Conservation (phyloP, 2,888 invertebrate species). For the Ormia ochracea region DNA sequence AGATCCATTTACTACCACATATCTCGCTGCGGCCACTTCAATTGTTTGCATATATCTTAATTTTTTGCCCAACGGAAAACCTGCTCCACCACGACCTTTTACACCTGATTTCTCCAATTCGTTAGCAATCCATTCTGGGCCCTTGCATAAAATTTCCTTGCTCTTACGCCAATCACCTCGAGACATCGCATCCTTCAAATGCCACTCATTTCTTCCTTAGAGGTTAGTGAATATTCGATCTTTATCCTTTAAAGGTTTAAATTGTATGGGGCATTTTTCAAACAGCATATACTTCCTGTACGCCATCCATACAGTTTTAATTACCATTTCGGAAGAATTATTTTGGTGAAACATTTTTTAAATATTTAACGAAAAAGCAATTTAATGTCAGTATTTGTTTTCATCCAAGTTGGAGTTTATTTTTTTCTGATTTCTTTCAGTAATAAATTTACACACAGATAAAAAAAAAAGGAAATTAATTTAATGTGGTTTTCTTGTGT, state of each 20-base stretch:
- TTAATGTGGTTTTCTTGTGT: too few relatives aligned
- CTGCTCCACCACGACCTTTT: constrained; percentile 97
- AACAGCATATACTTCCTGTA: background rate
- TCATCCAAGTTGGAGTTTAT: too few relatives aligned
- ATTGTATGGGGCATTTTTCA: constrained; percentile 69
- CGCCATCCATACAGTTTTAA: background rate
- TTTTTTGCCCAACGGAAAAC: constrained; percentile 98
- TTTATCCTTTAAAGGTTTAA: constrained; percentile 88
- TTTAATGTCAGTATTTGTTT: too few relatives aligned
- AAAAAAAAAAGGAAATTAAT: too few relatives aligned
- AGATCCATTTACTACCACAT: constrained; percentile 97
- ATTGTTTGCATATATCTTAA: constrained; percentile 99
- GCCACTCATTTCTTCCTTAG: constrained; percentile 98
- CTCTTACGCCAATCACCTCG: constrained; percentile 99
- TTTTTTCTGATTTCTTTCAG: too few relatives aligned
- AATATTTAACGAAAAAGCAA: background rate
- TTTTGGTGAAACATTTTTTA: background rate
- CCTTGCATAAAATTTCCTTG: constrained; percentile 94
- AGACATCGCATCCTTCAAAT: constrained; percentile 90
- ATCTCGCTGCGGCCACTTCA: constrained; percentile 93
- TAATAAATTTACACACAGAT: too few relatives aligned
- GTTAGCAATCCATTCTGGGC: constrained; percentile 96
- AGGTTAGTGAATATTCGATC: constrained; percentile 98
- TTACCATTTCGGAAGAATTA: background rate
- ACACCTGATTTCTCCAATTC: constrained; percentile 95